Evolutionary conservation across 2,888 invertebrate species (phyloP).

Genomic region (Silvanus unidentatus): DNA sequence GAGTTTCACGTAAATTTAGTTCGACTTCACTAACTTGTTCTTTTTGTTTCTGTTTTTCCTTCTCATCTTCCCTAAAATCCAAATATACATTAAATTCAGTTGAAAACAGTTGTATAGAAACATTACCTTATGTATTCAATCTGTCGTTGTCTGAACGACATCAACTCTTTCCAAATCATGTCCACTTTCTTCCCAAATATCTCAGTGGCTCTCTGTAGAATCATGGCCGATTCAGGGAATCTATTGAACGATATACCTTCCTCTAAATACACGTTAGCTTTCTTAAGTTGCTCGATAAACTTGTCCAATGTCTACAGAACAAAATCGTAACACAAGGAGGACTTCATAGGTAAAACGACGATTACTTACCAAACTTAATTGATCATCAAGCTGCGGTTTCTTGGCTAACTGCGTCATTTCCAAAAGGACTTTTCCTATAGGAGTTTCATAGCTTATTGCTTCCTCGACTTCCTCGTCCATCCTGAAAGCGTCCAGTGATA

Average conservation of each 20-base stretch:
- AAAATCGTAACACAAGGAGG: too few species aligned
- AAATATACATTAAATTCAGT: too few species aligned
- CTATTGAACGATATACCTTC: slow-evolving; percentile 53
- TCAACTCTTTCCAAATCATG: slow-evolving; percentile 36
- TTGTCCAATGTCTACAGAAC: slow-evolving; percentile 51
- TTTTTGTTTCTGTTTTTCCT: too few species aligned
- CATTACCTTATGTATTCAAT: too few species aligned
- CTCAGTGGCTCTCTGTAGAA: slow-evolving; percentile 66
- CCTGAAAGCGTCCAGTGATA: too few species aligned
- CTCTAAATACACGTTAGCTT: slow-evolving; percentile 42
- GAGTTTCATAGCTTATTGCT: slow-evolving; percentile 18
- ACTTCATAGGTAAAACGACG: too few species aligned
- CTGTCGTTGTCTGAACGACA: slow-evolving; percentile 16
- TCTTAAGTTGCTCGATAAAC: slow-evolving; percentile 51
- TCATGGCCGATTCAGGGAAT: slow-evolving; percentile 71
- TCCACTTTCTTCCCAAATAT: slow-evolving; percentile 73
- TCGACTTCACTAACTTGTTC: too few species aligned
- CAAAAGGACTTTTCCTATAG: slow-evolving; percentile 30
- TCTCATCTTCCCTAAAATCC: too few species aligned
- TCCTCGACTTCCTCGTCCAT: slow-evolving; percentile 19
- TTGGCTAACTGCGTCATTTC: slow-evolving; percentile 32
- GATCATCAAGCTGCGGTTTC: slow-evolving; percentile 36
- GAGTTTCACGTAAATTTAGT: too few species aligned
- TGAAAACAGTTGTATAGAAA: too few species aligned
- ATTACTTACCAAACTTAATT: slow-evolving; percentile 33